Base-by-base conservation (phyloP, 2,113 vertebrate species). In the Gnathonemus longibarbis region DNA sequence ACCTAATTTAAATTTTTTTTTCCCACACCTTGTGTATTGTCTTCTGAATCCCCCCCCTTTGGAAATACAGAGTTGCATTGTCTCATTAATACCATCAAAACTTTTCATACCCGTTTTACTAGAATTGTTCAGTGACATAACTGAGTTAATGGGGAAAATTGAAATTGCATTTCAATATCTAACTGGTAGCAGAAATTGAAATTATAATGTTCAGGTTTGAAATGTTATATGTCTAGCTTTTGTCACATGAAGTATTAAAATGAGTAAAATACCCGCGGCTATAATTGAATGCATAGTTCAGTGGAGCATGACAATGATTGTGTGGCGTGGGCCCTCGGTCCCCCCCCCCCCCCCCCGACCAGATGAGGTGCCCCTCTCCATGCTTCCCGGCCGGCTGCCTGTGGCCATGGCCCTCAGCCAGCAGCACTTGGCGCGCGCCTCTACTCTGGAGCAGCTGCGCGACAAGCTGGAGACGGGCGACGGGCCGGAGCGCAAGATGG, bases 381-480 rank as follows among this genome's bases (percentile, higher is more conserved):
- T 96, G 15, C 88, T 97, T 91, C 95, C 97, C 52, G 95, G 93
- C 91, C 95, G 97, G n/a, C 91, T 98, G 39, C 95, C 97, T 1
- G 92, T 98, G 94, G 96, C 97, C 0, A 92, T 97, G 91, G 88
- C 93, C 7, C 93, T 98, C 93, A 96, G 95, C 0, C 95, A 96
- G 89, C 97, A 97, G 91, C 95, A 97, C 91, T 92, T 96, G 3
- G 93, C 96, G 0, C 96, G 97, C 88, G 95, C 97, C 0, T 95
- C 96, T 91, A 95, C 97, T 0, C 91, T 99, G 89, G 98, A 99
- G 90, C 98, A 99, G 92, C 96, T 99, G 89, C 93, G 97, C 89
- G 98, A 98, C 91, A 95, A 97, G 53, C 95, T 98, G 93, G 98
- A 98, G 93, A 94, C 96, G 0, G 96, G 97, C 4, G 92, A 98